phyloP scores from a whole-genome alignment of 1,140 invertebrate species.

The Dendrolimus punctatus region DNA sequence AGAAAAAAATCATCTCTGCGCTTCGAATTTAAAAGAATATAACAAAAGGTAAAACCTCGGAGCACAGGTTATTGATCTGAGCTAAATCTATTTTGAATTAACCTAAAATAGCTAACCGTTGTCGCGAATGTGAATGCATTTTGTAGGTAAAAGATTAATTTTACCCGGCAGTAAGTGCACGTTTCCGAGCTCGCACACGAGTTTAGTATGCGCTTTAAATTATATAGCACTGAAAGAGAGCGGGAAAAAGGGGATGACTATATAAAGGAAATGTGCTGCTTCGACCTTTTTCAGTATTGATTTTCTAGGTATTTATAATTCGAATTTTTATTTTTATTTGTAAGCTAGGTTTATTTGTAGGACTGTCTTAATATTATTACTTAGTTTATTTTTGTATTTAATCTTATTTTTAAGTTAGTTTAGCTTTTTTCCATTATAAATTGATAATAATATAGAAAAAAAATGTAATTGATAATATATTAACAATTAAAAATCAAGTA shows the following conservation, averaged over 20 bases:
- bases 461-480: no score
- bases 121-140: constrained; percentile 16
- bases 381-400: no score
- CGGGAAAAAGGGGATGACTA: neutral
- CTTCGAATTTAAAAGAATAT: constrained; percentile 18
- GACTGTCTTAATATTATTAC: no score
- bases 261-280: no score
- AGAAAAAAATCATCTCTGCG: constrained; percentile 5
- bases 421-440: no score
- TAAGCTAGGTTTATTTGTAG: no score
- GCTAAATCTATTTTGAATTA: constrained; percentile 27
- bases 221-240: neutral
- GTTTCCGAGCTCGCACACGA: neutral
- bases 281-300: no score
- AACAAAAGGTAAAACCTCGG: constrained; percentile 24
- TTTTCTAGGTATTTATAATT: no score
- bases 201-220: constrained; percentile 1
- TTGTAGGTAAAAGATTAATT: constrained; percentile 9
- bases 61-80: constrained; percentile 29
- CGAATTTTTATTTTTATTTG: no score
- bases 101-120: constrained; percentile 26
- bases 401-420: no score
- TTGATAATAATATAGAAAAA: no score
- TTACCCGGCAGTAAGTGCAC: neutral
- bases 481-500: no score